Evolutionary conservation across 1,140 invertebrate species (phyloP), one percentile per base, ranked within the genome.

Genomic region (Mizuhopecten yessoensis): DNA sequence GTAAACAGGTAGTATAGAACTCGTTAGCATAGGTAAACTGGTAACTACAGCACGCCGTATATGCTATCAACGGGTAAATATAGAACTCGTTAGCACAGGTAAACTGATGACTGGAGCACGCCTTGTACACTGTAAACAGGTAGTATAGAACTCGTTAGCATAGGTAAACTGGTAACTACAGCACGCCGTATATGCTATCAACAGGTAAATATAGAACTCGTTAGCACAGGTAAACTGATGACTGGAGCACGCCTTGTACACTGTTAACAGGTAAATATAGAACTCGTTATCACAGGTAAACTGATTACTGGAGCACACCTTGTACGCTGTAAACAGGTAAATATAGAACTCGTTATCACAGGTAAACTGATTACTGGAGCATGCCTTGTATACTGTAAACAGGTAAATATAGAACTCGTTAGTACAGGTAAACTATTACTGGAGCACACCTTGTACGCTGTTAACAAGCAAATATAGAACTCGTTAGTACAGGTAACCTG

Each of bases 401-500:
- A 34, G 3, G 75, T 86, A 89, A 20, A 75, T 29, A n/a, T 75
- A 29, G n/a, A 75, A n/a, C 57, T 98, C 98, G 96, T 99, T 99
- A 20, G 97, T 97, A 96, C 99, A 99, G 92, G 98, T 98, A 96
- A 99, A 99, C 96, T 99, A 57, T 97, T 96, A 0, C 97, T 97
- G 94, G 99, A 98, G 95, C 99, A 99, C 0, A 98, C 98, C 0
- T 98, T 89, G 92, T 94, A 94, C 0, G 93, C 95, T 95, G 92
- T 75, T 89, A 89, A 89, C 10, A 34, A 1, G 75, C 34, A 89
- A 20, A 89, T 75, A 34, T 45, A 42, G 36, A 88, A 13, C n/a
- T 98, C 98, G 96, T 99, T 99, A 20, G 97, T 97, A 96, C 99
- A 99, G 92, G 98, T 98, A 96, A 99, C 99, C 96, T 99, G 99